Conservation (phyloP, 2,113 vertebrate genomes). For the Otis tarda region DNA sequence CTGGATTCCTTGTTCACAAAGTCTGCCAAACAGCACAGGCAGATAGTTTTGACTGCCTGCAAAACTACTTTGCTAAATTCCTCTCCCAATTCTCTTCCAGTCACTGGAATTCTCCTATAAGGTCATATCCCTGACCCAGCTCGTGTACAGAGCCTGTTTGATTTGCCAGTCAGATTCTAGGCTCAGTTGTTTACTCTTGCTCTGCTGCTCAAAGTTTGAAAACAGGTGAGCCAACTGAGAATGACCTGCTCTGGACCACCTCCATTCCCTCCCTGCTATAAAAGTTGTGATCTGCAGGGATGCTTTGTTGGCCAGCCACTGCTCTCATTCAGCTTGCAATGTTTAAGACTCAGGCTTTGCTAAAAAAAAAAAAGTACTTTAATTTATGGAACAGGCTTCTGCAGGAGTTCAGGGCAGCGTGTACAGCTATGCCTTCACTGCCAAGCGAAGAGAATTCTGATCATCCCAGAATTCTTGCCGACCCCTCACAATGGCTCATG, state of each 20-base stretch:
- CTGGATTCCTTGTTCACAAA: background rate
- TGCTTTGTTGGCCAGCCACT: background rate
- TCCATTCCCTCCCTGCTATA: background rate
- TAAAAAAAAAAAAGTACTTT: background rate
- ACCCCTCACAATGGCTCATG: background rate
- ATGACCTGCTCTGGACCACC: background rate
- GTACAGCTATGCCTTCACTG: background rate
- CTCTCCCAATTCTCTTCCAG: background rate
- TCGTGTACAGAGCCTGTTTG: background rate
- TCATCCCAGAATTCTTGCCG: background rate
- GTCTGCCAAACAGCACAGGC: background rate
- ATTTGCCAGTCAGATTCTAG: background rate
- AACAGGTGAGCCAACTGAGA: background rate
- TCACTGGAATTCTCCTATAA: background rate
- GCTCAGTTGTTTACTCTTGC: accelerated
- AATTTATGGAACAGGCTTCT: background rate
- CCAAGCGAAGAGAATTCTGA: background rate
- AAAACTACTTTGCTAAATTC: background rate
- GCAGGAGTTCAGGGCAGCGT: background rate
- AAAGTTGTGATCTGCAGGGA: background rate
- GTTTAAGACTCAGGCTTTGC: background rate
- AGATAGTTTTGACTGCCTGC: background rate
- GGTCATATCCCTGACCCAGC: too few species aligned
- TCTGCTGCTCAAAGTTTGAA: background rate
- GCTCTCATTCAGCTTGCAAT: background rate